These are phyloP conservation scores for Butorides virescens DNA, from an alignment of 2,113 vertebrate species.

Conservation along the genomic window DNA sequence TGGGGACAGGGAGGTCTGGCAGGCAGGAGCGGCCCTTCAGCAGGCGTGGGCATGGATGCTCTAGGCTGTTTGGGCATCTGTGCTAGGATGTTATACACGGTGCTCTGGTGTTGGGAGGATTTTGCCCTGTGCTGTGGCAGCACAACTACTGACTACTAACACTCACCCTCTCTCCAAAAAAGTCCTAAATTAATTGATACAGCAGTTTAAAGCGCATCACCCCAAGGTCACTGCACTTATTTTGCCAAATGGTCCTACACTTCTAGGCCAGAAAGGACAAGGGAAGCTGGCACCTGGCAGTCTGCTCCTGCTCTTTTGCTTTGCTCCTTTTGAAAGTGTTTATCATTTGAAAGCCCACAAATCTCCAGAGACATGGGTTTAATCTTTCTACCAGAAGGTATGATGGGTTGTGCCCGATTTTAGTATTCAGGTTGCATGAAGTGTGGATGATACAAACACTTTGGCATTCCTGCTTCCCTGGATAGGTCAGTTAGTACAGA, in stretches of 20 bases:
- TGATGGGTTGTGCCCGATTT: background rate
- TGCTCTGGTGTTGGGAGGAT: background rate
- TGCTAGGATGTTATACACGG: rapidly evolving
- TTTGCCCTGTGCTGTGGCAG: background rate
- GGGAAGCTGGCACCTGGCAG: background rate
- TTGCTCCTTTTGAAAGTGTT: background rate
- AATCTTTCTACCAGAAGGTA: background rate
- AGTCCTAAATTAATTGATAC: background rate
- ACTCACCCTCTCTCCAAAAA: background rate
- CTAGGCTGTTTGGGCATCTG: background rate
- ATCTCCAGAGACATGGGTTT: background rate
- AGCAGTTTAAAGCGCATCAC: background rate
- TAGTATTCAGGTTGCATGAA: background rate
- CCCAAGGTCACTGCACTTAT: background rate
- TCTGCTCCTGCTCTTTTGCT: background rate
- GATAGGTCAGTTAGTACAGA: background rate
- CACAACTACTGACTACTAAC: background rate
- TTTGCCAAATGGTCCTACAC: background rate
- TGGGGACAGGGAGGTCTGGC: background rate
- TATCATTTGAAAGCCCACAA: background rate
- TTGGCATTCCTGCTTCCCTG: background rate
- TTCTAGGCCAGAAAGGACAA: background rate
- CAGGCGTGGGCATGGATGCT: background rate
- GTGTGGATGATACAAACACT: background rate
- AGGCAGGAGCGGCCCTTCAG: background rate